Percentiles rank a stretch among this genome's conserved stretches.
Evolutionary conservation across 2,113 vertebrate genomes (phyloP).

Genomic region (Thymallus thymallus): DNA sequence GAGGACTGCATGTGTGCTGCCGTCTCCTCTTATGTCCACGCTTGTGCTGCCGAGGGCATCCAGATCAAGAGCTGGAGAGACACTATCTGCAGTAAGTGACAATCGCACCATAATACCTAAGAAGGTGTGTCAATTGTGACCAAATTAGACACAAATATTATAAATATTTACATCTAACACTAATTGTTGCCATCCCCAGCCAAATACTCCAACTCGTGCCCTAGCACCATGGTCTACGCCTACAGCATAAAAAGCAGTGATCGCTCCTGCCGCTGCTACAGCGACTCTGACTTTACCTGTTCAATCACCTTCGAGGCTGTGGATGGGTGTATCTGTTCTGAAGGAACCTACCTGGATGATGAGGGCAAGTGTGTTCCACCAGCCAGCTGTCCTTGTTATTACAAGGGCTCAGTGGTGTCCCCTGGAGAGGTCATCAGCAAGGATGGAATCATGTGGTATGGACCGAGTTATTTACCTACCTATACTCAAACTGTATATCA

Average conservation of each 20-base stretch:
- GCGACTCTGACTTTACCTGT: constrained; percentile 77
- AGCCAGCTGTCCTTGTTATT: constrained; percentile 80
- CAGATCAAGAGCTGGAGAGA: constrained; percentile 70
- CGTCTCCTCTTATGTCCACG: constrained; percentile 67
- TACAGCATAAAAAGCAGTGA: constrained; percentile 69
- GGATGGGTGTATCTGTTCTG: constrained; percentile 81
- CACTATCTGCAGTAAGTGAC: constrained; percentile 63
- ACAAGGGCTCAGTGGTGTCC: constrained; percentile 66
- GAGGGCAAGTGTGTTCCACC: constrained; percentile 73
- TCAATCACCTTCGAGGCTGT: constrained; percentile 73
- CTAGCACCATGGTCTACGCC: constrained; percentile 71
- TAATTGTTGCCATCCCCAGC: constrained; percentile 52
- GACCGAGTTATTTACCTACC: not conserved
- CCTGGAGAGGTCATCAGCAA: constrained; percentile 74
- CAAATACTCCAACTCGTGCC: constrained; percentile 75
- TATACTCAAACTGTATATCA: not conserved
- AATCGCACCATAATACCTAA: not conserved
- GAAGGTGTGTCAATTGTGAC: not conserved
- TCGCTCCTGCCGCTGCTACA: constrained; percentile 78
- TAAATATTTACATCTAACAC: not conserved
- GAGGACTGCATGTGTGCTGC: constrained; percentile 62
- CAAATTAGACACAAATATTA: too few species aligned
- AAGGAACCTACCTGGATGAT: constrained; percentile 78
- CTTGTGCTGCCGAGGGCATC: constrained; percentile 72
- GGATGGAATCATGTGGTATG: constrained; percentile 76